phyloP scores from a whole-genome alignment of 2,888 invertebrate species.

The Caenorhabditis afra region DNA sequence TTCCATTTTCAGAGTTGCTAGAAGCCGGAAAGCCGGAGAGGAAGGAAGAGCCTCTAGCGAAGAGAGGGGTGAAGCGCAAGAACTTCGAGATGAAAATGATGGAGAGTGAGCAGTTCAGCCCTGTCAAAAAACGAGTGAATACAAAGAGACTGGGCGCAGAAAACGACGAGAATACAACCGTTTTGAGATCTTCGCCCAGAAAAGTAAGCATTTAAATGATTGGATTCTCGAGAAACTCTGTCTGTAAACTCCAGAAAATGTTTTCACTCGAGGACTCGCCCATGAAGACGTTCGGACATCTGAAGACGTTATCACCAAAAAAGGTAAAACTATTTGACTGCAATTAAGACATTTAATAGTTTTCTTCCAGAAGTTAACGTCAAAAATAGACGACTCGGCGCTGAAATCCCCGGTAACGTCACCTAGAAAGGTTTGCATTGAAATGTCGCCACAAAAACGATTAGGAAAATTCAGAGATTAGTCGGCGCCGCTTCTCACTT shows the following conservation, averaged over 20 bases:
- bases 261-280: constrained; percentile 8
- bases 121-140: constrained; percentile 46
- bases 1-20: constrained; percentile 16
- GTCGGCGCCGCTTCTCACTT: neutral
- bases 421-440: constrained; percentile 8
- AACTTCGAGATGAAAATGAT: constrained; percentile 50
- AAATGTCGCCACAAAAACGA: too few species aligned
- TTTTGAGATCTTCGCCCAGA: constrained; percentile 30
- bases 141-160: constrained; percentile 1
- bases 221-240: too few species aligned
- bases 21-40: constrained; percentile 1
- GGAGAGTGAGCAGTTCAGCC: constrained; percentile 57
- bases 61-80: constrained; percentile 42
- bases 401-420: constrained; percentile 7
- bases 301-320: neutral
- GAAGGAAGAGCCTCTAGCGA: constrained; percentile 17
- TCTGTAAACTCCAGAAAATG: constrained; percentile 12
- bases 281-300: constrained; percentile 1
- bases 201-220: constrained; percentile 23
- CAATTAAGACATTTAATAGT: neutral
- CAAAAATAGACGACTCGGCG: neutral
- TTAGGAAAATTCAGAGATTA: constrained; percentile 16
- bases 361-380: neutral
- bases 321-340: neutral
- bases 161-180: neutral